Evolutionary conservation across 2,113 vertebrate species (phyloP).

Genomic region (Hypocryptadius cinnamomeus): DNA sequence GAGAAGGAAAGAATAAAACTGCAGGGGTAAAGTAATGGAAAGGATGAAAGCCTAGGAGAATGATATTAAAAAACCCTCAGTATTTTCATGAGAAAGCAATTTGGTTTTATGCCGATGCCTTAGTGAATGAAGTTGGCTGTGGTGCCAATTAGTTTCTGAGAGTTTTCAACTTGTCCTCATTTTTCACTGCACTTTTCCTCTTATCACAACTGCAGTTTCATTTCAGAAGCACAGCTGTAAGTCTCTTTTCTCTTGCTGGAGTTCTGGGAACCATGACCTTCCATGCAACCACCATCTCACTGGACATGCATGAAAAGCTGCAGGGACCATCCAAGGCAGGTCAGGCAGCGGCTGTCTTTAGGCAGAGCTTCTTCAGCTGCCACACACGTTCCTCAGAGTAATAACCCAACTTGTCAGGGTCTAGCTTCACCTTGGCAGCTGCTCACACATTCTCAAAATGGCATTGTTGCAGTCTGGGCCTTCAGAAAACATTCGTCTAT

Average conservation of each 20-base stretch:
- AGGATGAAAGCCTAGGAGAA: neutral
- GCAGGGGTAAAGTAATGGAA: neutral
- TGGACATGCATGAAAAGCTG: neutral
- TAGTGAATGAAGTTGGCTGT: neutral
- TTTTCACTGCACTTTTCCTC: neutral
- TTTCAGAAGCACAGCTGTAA: neutral
- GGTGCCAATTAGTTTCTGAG: neutral
- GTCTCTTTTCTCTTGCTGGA: neutral
- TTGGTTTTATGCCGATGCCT: neutral
- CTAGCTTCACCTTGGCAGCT: neutral
- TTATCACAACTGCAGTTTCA: neutral
- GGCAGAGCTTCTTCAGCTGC: neutral
- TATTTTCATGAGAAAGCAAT: neutral
- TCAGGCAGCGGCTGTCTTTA: neutral
- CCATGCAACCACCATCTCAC: neutral
- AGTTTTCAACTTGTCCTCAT: neutral
- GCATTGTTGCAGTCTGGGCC: rapidly evolving
- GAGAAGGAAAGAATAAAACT: neutral
- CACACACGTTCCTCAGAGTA: rapidly evolving
- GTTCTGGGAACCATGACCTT: neutral
- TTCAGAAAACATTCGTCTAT: neutral
- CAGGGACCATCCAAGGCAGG: rapidly evolving
- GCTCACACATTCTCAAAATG: neutral
- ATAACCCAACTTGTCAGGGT: neutral
- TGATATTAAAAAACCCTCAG: neutral